A percentile compares a stretch with the other conserved stretches of the same genome.
These are phyloP conservation scores for Synanceia verrucosa DNA, from an alignment of 2,797 vertebrate species.

Conservation along the genomic window DNA sequence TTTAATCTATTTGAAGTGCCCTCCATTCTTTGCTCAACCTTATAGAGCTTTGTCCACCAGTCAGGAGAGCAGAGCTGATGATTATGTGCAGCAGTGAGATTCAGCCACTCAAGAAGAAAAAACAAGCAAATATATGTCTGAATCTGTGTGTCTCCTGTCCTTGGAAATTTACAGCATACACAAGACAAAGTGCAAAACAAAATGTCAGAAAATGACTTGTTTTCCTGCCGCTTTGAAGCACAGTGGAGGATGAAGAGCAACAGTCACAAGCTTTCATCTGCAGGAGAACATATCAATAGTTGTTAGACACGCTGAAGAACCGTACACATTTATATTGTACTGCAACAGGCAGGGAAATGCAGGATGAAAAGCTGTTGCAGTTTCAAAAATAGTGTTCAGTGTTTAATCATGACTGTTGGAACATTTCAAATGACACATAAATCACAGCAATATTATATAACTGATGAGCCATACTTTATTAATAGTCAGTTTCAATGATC, in stretches of 20 bases:
- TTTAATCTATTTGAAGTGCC: slow-evolving; percentile 65
- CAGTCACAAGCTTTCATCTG: slow-evolving; percentile 37
- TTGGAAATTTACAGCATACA: slow-evolving; percentile 30
- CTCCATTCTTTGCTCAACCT: slow-evolving; percentile 49
- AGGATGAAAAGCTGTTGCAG: slow-evolving; percentile 9
- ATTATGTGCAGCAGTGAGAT: slow-evolving; percentile 39
- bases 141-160: slow-evolving; percentile 8
- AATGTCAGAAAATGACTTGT: slow-evolving; percentile 41
- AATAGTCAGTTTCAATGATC: not conserved
- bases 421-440: slow-evolving; percentile 9
- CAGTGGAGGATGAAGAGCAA: slow-evolving; percentile 7
- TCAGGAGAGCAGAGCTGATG: slow-evolving; percentile 38
- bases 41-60: slow-evolving; percentile 34
- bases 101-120: slow-evolving; percentile 34
- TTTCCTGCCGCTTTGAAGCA: slow-evolving; percentile 42
- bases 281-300: slow-evolving; percentile 8
- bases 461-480: not conserved
- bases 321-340: not conserved
- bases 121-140: slow-evolving; percentile 1
- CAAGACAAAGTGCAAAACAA: slow-evolving; percentile 32
- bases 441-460: slow-evolving; percentile 13
- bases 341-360: not conserved
- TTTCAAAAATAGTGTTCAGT: slow-evolving; percentile 4
- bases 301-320: slow-evolving; percentile 23
- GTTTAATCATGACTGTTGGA: slow-evolving; percentile 7